phyloP scores from a whole-genome alignment of 2,797 vertebrate genomes.

The Rhinogobio ventralis region DNA sequence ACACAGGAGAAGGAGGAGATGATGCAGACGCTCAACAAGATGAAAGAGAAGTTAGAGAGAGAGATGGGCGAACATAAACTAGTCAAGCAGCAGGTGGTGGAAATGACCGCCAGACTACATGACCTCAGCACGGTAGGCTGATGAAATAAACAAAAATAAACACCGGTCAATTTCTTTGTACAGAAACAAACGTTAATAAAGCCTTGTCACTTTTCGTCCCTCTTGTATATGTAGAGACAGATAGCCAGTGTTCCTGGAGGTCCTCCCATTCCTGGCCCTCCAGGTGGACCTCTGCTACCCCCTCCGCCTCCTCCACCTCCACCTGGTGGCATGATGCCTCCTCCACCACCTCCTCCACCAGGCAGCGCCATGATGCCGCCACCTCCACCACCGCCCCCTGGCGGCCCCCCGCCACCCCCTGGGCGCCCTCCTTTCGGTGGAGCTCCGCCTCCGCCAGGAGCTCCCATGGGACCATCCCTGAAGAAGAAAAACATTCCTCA shows the following conservation, averaged over 20 bases:
- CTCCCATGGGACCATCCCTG: constrained; percentile 82
- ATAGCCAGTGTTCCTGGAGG: constrained; percentile 78
- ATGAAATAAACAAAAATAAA: constrained; percentile 1
- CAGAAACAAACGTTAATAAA: neutral
- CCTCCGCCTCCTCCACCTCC: constrained; percentile 72
- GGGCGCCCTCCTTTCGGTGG: constrained; percentile 84
- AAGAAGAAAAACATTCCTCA: constrained; percentile 97
- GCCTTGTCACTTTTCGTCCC: neutral
- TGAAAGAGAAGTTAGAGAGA: constrained; percentile 98
- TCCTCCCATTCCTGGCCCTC: constrained; percentile 72
- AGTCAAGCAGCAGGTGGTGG: constrained; percentile 93
- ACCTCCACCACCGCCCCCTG: constrained; percentile 83
- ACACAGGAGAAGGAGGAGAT: constrained; percentile 99
- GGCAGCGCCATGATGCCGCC: constrained; percentile 67
- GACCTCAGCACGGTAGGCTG: constrained; percentile 89
- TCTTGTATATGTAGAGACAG: constrained; percentile 62
- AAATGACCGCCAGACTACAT: constrained; percentile 86
- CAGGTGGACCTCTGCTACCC: constrained; percentile 58
- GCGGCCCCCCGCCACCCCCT: constrained; percentile 86
- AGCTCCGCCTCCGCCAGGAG: constrained; percentile 87
- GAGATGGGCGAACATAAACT: constrained; percentile 92
- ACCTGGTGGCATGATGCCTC: constrained; percentile 80
- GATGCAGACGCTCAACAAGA: constrained; percentile 99
- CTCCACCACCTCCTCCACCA: constrained; percentile 75
- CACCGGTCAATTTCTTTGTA: neutral